phyloP scores from a whole-genome alignment of 2,888 invertebrate genomes.

The Cryptus armator region DNA sequence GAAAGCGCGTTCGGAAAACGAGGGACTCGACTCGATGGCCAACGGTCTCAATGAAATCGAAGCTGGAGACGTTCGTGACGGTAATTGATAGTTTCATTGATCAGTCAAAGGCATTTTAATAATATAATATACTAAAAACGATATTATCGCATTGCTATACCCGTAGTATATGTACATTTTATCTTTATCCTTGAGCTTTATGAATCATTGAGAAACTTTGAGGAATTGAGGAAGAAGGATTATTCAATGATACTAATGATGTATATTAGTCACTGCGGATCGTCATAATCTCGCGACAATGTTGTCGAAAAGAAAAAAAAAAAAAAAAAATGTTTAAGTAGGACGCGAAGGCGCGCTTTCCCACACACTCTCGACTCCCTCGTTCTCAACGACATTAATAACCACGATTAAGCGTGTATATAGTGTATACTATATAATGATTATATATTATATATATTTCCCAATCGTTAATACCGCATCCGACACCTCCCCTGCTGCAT shows the following conservation, averaged over 20 bases:
- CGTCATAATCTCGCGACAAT: constrained; percentile 27
- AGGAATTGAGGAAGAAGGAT: constrained; percentile 51
- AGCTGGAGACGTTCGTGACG: constrained; percentile 96
- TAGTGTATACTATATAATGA: constrained; percentile 37
- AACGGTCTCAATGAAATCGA: constrained; percentile 96
- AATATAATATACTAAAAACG: neutral
- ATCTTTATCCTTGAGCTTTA: constrained; percentile 20
- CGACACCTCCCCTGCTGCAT: constrained; percentile 44
- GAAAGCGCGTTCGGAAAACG: constrained; percentile 95
- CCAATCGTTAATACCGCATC: constrained; percentile 45
- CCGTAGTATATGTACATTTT: neutral
- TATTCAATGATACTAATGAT: constrained; percentile 32
- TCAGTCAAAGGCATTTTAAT: neutral
- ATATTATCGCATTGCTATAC: neutral
- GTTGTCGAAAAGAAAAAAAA: neutral
- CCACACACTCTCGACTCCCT: constrained; percentile 33
- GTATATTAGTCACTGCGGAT: constrained; percentile 24
- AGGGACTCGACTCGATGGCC: constrained; percentile 94
- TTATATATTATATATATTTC: constrained; percentile 30
- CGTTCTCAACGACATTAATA: constrained; percentile 11
- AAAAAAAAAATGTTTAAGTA: constrained; percentile 18
- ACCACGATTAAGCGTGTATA: constrained; percentile 21
- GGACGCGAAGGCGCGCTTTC: constrained; percentile 55
- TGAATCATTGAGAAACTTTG: constrained; percentile 53
- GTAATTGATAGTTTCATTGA: constrained; percentile 86